Conservation (phyloP, 2,113 vertebrate species). For the Salvelinus namaycush region DNA sequence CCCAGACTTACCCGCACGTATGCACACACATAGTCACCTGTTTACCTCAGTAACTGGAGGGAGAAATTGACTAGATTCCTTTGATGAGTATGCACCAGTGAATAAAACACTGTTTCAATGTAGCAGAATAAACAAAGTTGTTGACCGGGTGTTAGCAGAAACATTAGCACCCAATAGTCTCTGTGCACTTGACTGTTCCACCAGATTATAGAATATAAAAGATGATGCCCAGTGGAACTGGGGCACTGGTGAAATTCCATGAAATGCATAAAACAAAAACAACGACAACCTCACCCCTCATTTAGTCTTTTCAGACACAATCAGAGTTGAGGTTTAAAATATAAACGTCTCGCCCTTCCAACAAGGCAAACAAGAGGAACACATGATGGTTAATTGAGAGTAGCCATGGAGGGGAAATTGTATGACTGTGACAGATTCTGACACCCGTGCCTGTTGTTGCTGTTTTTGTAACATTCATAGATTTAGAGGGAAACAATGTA, state of each 20-base stretch:
- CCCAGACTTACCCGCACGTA: not conserved
- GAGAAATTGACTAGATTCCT: not conserved
- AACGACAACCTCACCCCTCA: not conserved
- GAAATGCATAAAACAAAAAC: not conserved
- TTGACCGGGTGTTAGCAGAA: not conserved
- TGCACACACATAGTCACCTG: not conserved
- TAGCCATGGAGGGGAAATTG: not conserved
- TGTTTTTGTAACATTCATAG: conserved; percentile 3
- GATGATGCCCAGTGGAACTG: not conserved
- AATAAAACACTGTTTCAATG: not conserved
- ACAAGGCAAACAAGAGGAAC: conserved; percentile 9
- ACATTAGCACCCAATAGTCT: not conserved
- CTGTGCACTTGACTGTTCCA: not conserved
- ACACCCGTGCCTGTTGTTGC: conserved; percentile 9
- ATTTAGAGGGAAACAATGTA: conserved; percentile 23
- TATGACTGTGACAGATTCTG: conserved; percentile 22
- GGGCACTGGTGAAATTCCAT: not conserved
- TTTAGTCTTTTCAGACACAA: conserved; percentile 19
- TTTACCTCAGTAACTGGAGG: not conserved
- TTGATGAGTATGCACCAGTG: not conserved
- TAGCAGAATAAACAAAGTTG: conserved; percentile 1
- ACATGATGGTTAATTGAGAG: conserved; percentile 16
- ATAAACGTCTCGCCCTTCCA: not conserved
- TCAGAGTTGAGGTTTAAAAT: conserved; percentile 17
- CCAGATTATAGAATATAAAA: not conserved